Evolutionary conservation across 2,888 invertebrate genomes (phyloP), one percentile per base, ranked within the genome.

Genomic region (Tinea trinotella): DNA sequence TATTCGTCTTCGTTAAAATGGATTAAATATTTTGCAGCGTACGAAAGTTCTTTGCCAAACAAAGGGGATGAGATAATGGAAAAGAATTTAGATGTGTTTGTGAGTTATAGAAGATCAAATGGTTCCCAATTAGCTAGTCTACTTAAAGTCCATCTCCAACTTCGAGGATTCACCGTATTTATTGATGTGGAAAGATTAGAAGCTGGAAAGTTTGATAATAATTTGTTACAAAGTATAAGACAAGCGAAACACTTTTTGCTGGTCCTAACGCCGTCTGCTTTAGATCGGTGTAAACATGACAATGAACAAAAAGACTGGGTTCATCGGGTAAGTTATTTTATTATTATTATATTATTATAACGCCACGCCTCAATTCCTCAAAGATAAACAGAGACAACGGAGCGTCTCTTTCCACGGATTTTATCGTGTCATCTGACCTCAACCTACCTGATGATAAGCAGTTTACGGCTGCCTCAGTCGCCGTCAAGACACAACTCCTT

Each of bases 141-240:
- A 64, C 88, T 99, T 60, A 99, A 99, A 86, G 99, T 99, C 30
- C 98, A 99, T 70, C 89, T 99, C 52, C 97, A 99, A 76, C 85
- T 99, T 57, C 88, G 98, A 65, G 98, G 98, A 1, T 99, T 97
- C 80, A 93, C 96, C 19, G 98, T 98, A 19, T 99, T 99, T 76
- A 97, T 99, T 61, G 99, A 99, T 70, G 99, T 99, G 55, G 99
- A 99, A 76, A 89, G 98, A 63, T 85, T 99, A 58, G 96, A 98
- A 77, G 99, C 99, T 19, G 99, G 99, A 40, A 99, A 99, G 85
- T 99, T 99, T 78, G 99, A 99, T 77, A 98, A 98, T 71, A 98
- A 98, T 71, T 87, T 99, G 52, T 87, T 99, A 59, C 96, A 98
- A 79, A 98, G 98, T 81, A 98, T 99, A 74, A 91, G 94, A 63